Percentiles rank a stretch among this genome's conserved stretches.
Conservation (phyloP, 2,797 vertebrate species). For the Hozukius guyotensis region DNA sequence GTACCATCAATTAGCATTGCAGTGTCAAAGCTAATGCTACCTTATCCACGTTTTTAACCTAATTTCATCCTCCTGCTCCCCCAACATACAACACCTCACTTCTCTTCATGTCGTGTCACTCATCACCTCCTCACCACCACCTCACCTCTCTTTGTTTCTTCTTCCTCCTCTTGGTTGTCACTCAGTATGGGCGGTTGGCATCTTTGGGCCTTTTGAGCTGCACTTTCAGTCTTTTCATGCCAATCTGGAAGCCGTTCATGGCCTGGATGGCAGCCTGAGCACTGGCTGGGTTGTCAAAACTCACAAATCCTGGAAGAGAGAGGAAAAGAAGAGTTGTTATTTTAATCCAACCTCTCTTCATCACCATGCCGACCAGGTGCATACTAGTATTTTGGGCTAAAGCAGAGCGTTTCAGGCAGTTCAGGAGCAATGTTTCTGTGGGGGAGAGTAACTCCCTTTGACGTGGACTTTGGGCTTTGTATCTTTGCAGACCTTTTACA, state of each 20-base stretch:
- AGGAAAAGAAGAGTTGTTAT: not conserved
- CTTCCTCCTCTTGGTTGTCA: conserved; percentile 27
- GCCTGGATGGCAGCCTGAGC: conserved; percentile 89
- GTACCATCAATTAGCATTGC: conserved; percentile 54
- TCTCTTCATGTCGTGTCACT: conserved; percentile 10
- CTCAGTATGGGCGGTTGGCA: conserved; percentile 95
- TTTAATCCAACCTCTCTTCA: not conserved
- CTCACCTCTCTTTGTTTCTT: conserved; percentile 58
- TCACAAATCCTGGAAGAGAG: conserved; percentile 87
- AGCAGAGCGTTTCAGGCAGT: no score
- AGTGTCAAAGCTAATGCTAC: conserved; percentile 42
- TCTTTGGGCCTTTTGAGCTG: conserved; percentile 97
- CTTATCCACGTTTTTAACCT: conserved; percentile 12
- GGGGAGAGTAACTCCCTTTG: no score
- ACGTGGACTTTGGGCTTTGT: no score
- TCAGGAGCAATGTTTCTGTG: no score
- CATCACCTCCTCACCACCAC: conserved; percentile 14
- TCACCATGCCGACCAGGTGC: not conserved
- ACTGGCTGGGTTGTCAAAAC: conserved; percentile 95
- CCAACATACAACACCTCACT: conserved; percentile 40
- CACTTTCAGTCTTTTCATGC: conserved; percentile 96
- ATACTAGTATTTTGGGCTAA: no score
- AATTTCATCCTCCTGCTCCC: conserved; percentile 31
- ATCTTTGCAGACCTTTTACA: no score
- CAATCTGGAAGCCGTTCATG: conserved; percentile 96